phyloP scores from a whole-genome alignment of 2,797 vertebrate species.

The Sardinella longiceps region DNA sequence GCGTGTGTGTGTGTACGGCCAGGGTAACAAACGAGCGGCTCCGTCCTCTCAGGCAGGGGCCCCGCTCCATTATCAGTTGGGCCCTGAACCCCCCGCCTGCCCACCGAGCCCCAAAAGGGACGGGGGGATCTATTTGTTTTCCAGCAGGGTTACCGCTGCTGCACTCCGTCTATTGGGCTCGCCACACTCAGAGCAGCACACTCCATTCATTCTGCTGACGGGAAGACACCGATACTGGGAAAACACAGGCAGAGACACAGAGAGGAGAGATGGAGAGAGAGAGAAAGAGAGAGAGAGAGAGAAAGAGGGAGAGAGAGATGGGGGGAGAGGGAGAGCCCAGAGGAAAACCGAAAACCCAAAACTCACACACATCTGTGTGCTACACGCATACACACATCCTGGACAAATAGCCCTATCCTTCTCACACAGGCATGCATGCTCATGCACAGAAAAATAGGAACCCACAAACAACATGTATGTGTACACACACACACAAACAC shows the following conservation, averaged over 20 bases:
- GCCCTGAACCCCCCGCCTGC: constrained; percentile 31
- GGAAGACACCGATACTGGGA: constrained; percentile 83
- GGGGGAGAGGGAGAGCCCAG: neutral
- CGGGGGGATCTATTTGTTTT: constrained; percentile 93
- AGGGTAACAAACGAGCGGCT: constrained; percentile 90
- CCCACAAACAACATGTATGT: neutral
- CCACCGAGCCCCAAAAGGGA: constrained; percentile 89
- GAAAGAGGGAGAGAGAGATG: constrained; percentile 57
- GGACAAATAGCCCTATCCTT: neutral
- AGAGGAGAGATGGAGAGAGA: constrained; percentile 34
- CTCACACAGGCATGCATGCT: constrained; percentile 41
- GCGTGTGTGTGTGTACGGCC: constrained; percentile 78
- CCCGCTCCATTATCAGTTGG: constrained; percentile 78
- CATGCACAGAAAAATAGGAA: neutral
- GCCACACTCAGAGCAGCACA: constrained; percentile 97
- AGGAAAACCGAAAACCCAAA: constrained; percentile 1
- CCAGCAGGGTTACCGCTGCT: constrained; percentile 88
- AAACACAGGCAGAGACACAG: constrained; percentile 53
- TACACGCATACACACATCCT: neutral
- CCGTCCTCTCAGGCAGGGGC: constrained; percentile 78
- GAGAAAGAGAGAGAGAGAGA: constrained; percentile 81
- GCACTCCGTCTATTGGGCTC: constrained; percentile 97
- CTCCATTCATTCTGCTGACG: constrained; percentile 99
- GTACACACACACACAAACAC: constrained; percentile 36
- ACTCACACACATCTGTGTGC: neutral